phyloP scores from a whole-genome alignment of 2,797 vertebrate species.

The Pangasius krempfi region DNA sequence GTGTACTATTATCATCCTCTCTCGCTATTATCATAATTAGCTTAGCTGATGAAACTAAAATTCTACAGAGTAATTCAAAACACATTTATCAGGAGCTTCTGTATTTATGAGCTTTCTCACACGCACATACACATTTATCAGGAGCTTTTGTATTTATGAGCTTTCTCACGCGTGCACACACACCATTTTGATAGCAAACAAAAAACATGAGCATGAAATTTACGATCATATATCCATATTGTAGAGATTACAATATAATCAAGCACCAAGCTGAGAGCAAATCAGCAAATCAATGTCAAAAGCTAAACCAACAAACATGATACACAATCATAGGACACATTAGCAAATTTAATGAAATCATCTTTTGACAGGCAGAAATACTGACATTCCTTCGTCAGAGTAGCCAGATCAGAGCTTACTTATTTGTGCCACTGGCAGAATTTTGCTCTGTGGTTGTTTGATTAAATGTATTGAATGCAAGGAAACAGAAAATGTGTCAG shows the following conservation, averaged over 20 bases:
- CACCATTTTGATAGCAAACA: neutral
- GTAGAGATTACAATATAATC: constrained; percentile 26
- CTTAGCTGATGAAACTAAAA: neutral
- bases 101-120: neutral
- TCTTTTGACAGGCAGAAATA: constrained; percentile 4
- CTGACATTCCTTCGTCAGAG: constrained; percentile 8
- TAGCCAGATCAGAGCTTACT: neutral
- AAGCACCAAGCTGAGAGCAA: constrained; percentile 24
- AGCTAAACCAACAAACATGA: constrained; percentile 9
- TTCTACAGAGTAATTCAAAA: neutral
- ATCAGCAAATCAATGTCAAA: constrained; percentile 14
- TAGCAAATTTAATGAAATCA: neutral
- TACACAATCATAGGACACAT: constrained; percentile 3
- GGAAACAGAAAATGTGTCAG: neutral
- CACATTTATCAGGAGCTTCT: neutral
- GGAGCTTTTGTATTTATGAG: too few species aligned
- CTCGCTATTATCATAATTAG: neutral
- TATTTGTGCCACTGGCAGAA: neutral
- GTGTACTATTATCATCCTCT: neutral
- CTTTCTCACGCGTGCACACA: neutral
- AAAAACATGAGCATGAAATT: constrained; percentile 13
- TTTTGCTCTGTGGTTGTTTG: neutral
- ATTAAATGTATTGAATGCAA: neutral
- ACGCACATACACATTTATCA: neutral
- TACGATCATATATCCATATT: constrained; percentile 10